A percentile compares a stretch with the other conserved stretches of the same genome.
phyloP scores from a whole-genome alignment of 2,888 invertebrate genomes.

The Lacanobia wlatinum region DNA sequence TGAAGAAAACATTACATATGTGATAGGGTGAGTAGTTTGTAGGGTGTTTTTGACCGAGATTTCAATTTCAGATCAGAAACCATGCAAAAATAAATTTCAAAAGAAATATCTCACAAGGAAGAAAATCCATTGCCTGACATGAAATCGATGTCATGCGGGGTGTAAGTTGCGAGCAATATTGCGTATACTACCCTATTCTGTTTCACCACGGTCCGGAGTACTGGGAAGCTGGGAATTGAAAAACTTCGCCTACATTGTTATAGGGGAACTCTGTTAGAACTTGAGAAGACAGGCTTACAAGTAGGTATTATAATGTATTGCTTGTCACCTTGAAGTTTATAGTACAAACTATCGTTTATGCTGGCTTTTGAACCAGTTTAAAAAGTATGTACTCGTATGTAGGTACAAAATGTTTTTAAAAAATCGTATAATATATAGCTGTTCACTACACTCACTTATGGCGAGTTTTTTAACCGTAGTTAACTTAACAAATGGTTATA shows the following conservation, averaged over 20 bases:
- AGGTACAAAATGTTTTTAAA: too few relatives aligned
- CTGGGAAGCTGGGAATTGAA: constrained; percentile 46
- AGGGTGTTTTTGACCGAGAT: too few relatives aligned
- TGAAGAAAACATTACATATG: too few relatives aligned
- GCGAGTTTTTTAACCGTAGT: too few relatives aligned
- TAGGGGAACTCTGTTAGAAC: constrained; percentile 3
- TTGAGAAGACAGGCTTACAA: constrained; percentile 1
- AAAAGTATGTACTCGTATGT: background rate
- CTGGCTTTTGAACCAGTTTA: background rate
- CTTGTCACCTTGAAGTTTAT: background rate
- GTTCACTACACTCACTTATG: too few relatives aligned
- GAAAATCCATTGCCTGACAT: background rate
- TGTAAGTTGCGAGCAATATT: constrained; percentile 48
- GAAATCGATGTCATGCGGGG: constrained; percentile 6
- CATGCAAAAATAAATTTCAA: too few relatives aligned
- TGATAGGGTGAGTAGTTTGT: too few relatives aligned
- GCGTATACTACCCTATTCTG: constrained; percentile 23
- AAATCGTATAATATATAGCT: too few relatives aligned
- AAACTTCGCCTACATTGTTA: constrained; percentile 48
- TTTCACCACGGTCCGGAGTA: constrained; percentile 14
- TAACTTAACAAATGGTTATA: too few relatives aligned
- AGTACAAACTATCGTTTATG: background rate
- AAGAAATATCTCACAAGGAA: too few relatives aligned
- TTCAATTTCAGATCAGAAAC: too few relatives aligned
- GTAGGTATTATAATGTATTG: constrained; percentile 7